Base-by-base conservation (phyloP, 2,888 invertebrate species). In the Chrysolina americana region DNA sequence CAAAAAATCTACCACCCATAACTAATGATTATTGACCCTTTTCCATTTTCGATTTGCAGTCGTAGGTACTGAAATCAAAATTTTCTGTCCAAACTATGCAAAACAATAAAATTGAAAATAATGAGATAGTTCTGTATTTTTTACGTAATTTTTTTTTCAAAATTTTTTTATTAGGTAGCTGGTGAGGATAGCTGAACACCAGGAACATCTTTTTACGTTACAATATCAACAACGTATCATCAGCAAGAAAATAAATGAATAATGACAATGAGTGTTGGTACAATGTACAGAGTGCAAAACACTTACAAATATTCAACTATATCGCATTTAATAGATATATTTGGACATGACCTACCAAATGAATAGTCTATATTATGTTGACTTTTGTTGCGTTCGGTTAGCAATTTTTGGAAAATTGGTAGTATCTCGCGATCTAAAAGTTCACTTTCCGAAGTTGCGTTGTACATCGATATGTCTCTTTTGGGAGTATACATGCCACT, bases 311-410 rank as follows among this genome's bases (percentile, higher is more conserved):
- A 97, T 87, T 97, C 97, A 83, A 97, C 97, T 84, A 97, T 97
- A 90, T 97, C 97, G 91, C 97, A 97, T 89, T 97, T 97, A 83
- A 97, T 96, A 77, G 96, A 96, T 89, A 96, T 96, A 90, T 96
- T 96, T 41, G 97, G 97, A 87, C 97, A 97, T 84, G 96, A 96
- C 81, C 96, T 93, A 71, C 96, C 95, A 80, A 93, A 94, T 41
- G 92, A 92, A 47, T 93, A 91, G 86, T 93, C 93, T 21, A 92
- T 90, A 70, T 92, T 90, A 69, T 92, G 92, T 6, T 92, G 92
- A 80, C 89, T 89, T 81, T 90, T 91, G 83, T 95, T 95, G 78
- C 96, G 90, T 85, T 96, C 96, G 3, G 95, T 95, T 66, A 96
- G 90, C n/a, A 96, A 90, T 88, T 96, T 96, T 84, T 96, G 95